Evolutionary conservation across 2,888 invertebrate genomes (phyloP).

Genomic region (Platycheirus albimanus): DNA sequence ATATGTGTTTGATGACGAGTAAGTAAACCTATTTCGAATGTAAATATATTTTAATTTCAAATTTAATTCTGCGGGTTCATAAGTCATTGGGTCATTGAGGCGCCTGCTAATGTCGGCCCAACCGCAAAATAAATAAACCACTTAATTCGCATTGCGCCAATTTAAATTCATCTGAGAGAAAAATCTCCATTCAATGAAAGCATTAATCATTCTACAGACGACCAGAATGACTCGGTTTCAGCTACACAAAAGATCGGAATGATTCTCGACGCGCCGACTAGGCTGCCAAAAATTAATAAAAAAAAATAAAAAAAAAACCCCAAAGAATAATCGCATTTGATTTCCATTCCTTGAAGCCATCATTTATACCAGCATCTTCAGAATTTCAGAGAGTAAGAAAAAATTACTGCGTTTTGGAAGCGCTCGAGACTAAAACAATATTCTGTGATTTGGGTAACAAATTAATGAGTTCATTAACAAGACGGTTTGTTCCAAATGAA

Average conservation of each 20-base stretch:
- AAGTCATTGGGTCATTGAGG: conserved; percentile 22
- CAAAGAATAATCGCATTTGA: conserved; percentile 29
- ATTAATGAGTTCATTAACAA: conserved; percentile 73
- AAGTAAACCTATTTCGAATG: no score
- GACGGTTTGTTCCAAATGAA: conserved; percentile 70
- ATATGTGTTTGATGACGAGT: no score
- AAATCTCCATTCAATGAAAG: conserved; percentile 26
- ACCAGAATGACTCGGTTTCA: neutral
- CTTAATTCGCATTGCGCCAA: conserved; percentile 55
- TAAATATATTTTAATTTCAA: conserved; percentile 65
- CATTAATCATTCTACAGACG: conserved; percentile 63
- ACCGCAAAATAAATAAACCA: conserved; percentile 54
- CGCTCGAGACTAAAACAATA: conserved; percentile 54
- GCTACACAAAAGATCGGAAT: conserved; percentile 52
- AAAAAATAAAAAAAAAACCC: conserved; percentile 8
- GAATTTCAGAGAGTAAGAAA: neutral
- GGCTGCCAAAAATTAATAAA: neutral
- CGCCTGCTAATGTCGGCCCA: neutral
- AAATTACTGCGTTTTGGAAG: conserved; percentile 63
- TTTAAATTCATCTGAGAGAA: conserved; percentile 31
- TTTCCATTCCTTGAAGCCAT: conserved; percentile 18
- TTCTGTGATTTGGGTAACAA: conserved; percentile 32
- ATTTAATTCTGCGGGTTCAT: conserved; percentile 57
- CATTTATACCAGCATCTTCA: conserved; percentile 32
- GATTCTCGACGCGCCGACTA: conserved; percentile 70